Base-by-base conservation (phyloP, 35 echinoderm and acorn worm species). In the Anneissia japonica region DNA sequence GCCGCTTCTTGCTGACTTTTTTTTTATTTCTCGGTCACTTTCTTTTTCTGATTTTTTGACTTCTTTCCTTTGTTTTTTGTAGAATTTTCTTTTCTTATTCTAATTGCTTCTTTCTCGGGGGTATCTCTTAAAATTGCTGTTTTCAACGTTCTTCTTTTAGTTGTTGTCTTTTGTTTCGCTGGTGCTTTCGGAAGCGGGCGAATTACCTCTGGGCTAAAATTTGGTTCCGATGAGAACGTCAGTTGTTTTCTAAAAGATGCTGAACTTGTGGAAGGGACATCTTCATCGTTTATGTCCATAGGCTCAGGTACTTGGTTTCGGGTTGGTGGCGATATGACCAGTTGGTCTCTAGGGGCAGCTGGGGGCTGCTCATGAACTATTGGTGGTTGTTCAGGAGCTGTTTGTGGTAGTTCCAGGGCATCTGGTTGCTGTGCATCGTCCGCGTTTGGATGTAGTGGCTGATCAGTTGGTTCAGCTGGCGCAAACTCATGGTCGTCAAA, bases 401-500 rank as follows among this genome's bases (percentile, higher is more conserved):
- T 23, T 75, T 4, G n/a, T 75, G n/a, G n/a, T 75, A 30, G 4
- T 30, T 30, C 32, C 74, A 28, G 32, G 9, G n/a, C n/a, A 30
- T 5, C n/a, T 23, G 3, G 74, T 5, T 30, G 12, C 12, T 64
- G 51, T 64, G 51, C 12, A 13, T 14, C 28, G 12, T 14, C 28
- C 12, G 13, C 51, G 28, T 64, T 64, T 28, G 28, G 12, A 35
- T 31, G 78, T 35, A 26, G n/a, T n/a, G 82, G 82, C 30, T 33
- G 82, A 32, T 43, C 40, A 6, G 40, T 43, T 43, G 40, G 4
- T 43, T 4, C 40, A 43, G 91, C 38, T 16, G 91, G 91, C 19
- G 91, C 91, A 79, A 72, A 93, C 7, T 88, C 91, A 56, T 45
- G 30, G 36, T 88, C 91, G 56, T 19, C 38, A 33, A 92, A 92